Evolutionary conservation across 2,797 vertebrate species (phyloP).

Genomic region (Peromyscus melanophrys): DNA sequence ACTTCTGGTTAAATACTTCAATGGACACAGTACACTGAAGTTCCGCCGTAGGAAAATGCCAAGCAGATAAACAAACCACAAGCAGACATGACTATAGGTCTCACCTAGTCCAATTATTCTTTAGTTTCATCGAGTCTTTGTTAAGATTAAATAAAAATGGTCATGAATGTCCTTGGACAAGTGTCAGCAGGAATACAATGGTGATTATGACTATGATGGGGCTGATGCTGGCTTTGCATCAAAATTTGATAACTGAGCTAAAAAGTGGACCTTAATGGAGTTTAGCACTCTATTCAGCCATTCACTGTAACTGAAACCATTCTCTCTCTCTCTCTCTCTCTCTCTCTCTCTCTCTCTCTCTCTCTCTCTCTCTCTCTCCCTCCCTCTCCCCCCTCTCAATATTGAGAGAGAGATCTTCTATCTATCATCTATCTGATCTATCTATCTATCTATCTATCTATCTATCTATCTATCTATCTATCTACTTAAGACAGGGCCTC

Average conservation of each 20-base stretch:
- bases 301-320: neutral
- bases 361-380: too few species aligned
- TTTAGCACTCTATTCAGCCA: neutral
- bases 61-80: neutral
- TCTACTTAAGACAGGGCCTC: neutral
- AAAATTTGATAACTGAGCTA: constrained; percentile 47
- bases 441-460: neutral
- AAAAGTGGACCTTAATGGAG: constrained; percentile 17
- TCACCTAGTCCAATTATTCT: neutral
- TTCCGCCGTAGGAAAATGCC: constrained; percentile 20
- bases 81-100: neutral
- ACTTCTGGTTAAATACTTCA: constrained; percentile 29
- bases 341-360: neutral
- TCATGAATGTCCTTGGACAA: neutral
- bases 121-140: neutral
- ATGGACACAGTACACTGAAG: neutral
- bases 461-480: neutral
- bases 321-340: neutral
- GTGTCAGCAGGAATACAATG: neutral
- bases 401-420: too few species aligned
- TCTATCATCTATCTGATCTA: neutral
- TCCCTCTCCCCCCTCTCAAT: too few species aligned
- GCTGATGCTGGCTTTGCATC: neutral
- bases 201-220: neutral
- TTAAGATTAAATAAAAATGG: neutral